Base-by-base conservation (phyloP, 2,113 vertebrate species). In the Planiliza haematocheilus region DNA sequence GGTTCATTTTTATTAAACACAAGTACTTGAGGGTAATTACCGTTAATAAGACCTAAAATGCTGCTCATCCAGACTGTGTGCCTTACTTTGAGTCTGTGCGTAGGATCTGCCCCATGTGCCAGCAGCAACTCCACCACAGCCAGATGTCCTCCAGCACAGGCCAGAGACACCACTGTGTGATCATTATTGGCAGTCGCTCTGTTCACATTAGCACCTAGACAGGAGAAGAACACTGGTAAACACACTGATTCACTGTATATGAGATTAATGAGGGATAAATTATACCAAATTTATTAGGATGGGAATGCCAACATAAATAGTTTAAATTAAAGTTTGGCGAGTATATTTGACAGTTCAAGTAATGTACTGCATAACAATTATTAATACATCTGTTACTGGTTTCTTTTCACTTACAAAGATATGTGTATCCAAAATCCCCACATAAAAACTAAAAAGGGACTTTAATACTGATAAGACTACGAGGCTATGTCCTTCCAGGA, bases 101-200 rank as follows among this genome's bases (percentile, higher is more conserved):
- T 99, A 49, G 98, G 98, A 88, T 99, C 98, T 8, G 98, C 97
- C 57, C 98, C 98, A 14, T 99, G 97, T 52, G 98, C 97, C 92
- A 99, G 93, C 20, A 99, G 94, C 77, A 99, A 93, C 91, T 99
- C 97, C 83, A 99, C 98, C 39, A 99, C 97, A 36, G 97, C 96
- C 84, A 99, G 91, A 91, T 99, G 98, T 46, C 97, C 98, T 70
- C 98, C 98, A 2, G 97, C 97, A 82, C 97, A 99, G 41, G 98
- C 98, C 90, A 99, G 91, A 0, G 98, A 99, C 85, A 99, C 96
- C 74, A 99, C 98, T n/a, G 98, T 98, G 92, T 99, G 98, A 91
- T 99, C 98, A 68, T 99, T 99, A 87, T 98, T 99, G 79, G 97
- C 96, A 79, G 98, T 99, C 70, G 98, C 95, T 89, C 97, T 94